A percentile compares a stretch with the other conserved stretches of the same genome.
These are phyloP conservation scores for Boloria selene DNA, from an alignment of 2,888 invertebrate genomes.

Conservation along the genomic window DNA sequence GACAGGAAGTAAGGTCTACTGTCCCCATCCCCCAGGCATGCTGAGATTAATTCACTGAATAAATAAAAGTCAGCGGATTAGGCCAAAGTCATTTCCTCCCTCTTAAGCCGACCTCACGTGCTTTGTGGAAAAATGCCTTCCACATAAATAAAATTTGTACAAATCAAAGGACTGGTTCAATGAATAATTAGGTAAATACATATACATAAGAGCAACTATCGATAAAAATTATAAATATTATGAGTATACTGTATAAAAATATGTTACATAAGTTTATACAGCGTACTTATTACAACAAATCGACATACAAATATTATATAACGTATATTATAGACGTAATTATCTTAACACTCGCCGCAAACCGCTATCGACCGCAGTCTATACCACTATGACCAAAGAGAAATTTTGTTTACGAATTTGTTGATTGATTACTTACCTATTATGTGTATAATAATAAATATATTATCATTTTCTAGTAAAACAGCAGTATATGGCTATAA, in stretches of 20 bases:
- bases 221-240: too few species aligned
- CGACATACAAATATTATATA: too few species aligned
- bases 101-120: conserved; percentile 80
- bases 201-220: too few species aligned
- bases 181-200: conserved; percentile 41
- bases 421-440: too few species aligned
- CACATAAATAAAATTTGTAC: conserved; percentile 74
- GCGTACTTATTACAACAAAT: too few species aligned
- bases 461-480: too few species aligned
- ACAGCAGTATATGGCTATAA: too few species aligned
- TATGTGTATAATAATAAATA: too few species aligned
- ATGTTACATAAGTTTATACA: too few species aligned
- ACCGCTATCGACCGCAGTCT: conserved; percentile 5
- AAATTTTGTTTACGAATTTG: not conserved
- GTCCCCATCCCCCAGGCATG: conserved; percentile 63
- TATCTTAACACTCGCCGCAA: conserved; percentile 8
- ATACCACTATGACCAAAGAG: conserved; percentile 4
- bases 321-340: conserved; percentile 2
- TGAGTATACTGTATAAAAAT: too few species aligned
- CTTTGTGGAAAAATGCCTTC: conserved; percentile 77
- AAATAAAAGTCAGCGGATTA: conserved; percentile 83
- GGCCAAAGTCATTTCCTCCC: conserved; percentile 80
- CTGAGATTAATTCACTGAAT: conserved; percentile 82
- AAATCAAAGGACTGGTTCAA: conserved; percentile 65
- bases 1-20: conserved; percentile 71